A percentile compares a stretch with the other conserved stretches of the same genome.
These are phyloP conservation scores for Pterocles burchelli DNA, from an alignment of 2,113 vertebrate genomes.

Conservation along the genomic window DNA sequence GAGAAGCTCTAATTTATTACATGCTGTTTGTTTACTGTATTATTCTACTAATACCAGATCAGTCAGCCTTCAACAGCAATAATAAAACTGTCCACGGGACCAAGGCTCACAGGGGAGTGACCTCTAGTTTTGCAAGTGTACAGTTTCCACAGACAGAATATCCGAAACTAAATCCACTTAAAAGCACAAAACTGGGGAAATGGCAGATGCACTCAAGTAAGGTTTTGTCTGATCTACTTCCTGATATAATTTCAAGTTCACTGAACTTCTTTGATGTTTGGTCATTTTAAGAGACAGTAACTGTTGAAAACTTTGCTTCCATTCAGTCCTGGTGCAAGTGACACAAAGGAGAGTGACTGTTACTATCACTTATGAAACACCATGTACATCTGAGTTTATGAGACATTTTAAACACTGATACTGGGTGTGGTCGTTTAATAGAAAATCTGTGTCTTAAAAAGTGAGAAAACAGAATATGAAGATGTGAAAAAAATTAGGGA, in stretches of 20 bases:
- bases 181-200: slow-evolving; percentile 30
- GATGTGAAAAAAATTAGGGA: background rate
- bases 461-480: background rate
- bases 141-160: slow-evolving; percentile 37
- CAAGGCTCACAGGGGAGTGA: slow-evolving; percentile 21
- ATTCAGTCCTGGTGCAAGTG: background rate
- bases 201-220: background rate
- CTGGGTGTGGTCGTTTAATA: background rate
- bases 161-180: slow-evolving; percentile 60
- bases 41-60: slow-evolving; percentile 34
- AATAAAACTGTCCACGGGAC: slow-evolving; percentile 58
- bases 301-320: background rate
- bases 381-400: background rate
- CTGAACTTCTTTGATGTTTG: slow-evolving; percentile 61
- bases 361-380: background rate
- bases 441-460: background rate
- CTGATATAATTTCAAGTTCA: slow-evolving; percentile 66
- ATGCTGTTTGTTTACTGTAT: slow-evolving; percentile 27
- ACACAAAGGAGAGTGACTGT: background rate
- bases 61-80: slow-evolving; percentile 51
- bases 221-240: slow-evolving; percentile 52
- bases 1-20: slow-evolving; percentile 42
- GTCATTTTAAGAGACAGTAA: slow-evolving; percentile 6
- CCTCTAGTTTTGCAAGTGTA: slow-evolving; percentile 32
- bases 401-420: background rate